Base-by-base conservation (phyloP, 2,797 vertebrate species). In the Bovichtus diacanthus region DNA sequence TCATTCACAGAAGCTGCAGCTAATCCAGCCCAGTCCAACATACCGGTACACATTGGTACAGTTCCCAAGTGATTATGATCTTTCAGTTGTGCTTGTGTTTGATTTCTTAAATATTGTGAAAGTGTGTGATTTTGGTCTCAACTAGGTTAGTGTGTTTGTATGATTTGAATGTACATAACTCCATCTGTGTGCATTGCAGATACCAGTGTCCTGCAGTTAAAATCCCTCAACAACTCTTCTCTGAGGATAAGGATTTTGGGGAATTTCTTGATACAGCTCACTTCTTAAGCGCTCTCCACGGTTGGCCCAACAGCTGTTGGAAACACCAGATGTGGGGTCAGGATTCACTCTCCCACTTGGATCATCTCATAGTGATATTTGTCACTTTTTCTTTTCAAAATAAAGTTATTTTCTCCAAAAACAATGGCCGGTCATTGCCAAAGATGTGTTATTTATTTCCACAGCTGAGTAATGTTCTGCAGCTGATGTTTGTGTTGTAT, bases 301-400 rank as follows among this genome's bases (percentile, higher is more conserved):
- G 91, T 76, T 68, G 89, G 88, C 87, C 82, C 80, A 47, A 86
- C 93, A 94, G 93, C 93, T 95, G 92, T 80, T 84, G 49, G 61
- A 91, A 80, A 72, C 85, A 85, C 87, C 87, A 90, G 84, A 83
- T 88, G 31, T 34, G 90, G 76, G 82, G 78, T 78, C 70, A 67
- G 44, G 76, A 81, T 65, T 76, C 74, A 55, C 54, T 61, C 67
- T 84, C 76, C 58, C 68, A 68, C 70, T 79, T 65, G 63, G 54
- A 82, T 67, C 74, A 55, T 77, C 56, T 75, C 38, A 83, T 68
- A 46, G 69, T 51, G 23, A 56, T 41, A 62, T 74, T 84, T 87
- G 68, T 77, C 66, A 43, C 38, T 81, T 62, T 78, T 88, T 74
- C n/a, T 31, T 78, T 75, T 50, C 34, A 65, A 25, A 65, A 75